Evolutionary conservation across 2,888 invertebrate genomes (phyloP), one percentile per base, ranked within the genome.

Genomic region (Rhyacophila evoluta): DNA sequence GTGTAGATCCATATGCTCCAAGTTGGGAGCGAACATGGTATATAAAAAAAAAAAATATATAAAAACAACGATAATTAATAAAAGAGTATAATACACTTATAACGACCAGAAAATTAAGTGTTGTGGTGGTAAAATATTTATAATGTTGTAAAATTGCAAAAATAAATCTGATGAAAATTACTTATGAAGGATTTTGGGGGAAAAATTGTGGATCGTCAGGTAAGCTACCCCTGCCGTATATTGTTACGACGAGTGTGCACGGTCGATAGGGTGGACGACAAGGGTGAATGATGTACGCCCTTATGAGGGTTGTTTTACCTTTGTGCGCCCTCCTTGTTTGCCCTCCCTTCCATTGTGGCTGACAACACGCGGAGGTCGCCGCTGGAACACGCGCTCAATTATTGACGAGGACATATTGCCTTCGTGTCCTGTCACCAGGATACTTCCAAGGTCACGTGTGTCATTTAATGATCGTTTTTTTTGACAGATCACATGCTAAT

Each of bases 221-320:
- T 55, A 55, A 55, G 10, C 5, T 19, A 55, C 25, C 25, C 55
- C 55, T 55, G 55, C 25, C 19, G 55, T 55, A 55, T 25, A 55
- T 55, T 19, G 55, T 55, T 55, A 55, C 55, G 19, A 19, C 19
- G 55, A 55, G 55, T 55, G 55, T 55, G 55, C 55, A 55, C 55
- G 55, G 55, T 19, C 55, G 55, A 55, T 55, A 55, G 55, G 55
- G 55, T 55, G 19, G 55, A 55, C 55, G 55, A 55, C 55, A 55
- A 55, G 55, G 55, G 55, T 55, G 55, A 55, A 55, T 55, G 55
- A 55, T 55, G 55, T 55, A 55, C 55, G 55, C 55, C 55, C 55
- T 55, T 55, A 55, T 55, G 55, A 55, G 55, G 55, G 55, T 55
- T 55, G 55, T 55, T 55, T 55, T 55, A 55, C 55, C 55, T 55